A percentile compares a stretch with the other conserved stretches of the same genome.
phyloP scores from a whole-genome alignment of 2,797 vertebrate species.

The Alosa sapidissima region DNA sequence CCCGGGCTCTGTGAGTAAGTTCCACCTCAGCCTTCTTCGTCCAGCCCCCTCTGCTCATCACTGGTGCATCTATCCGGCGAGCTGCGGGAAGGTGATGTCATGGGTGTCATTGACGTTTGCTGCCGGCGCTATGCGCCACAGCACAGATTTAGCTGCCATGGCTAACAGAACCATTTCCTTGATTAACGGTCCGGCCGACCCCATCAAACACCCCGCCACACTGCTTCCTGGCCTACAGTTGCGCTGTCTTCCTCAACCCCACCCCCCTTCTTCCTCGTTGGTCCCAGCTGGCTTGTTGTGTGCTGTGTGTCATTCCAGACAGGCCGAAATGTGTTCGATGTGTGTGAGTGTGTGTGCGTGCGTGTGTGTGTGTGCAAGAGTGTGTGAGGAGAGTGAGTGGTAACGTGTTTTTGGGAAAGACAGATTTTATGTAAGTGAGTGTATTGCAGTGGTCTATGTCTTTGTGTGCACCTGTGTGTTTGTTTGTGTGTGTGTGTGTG shows the following conservation, averaged over 20 bases:
- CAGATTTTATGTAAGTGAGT: constrained; percentile 24
- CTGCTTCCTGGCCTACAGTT: constrained; percentile 49
- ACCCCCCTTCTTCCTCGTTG: constrained; percentile 28
- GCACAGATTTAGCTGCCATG: constrained; percentile 53
- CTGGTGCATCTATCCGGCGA: constrained; percentile 45
- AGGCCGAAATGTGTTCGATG: constrained; percentile 28
- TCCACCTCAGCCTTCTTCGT: constrained; percentile 46
- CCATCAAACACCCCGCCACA: constrained; percentile 50
- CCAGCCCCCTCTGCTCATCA: constrained; percentile 48
- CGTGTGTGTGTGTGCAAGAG: constrained; percentile 38
- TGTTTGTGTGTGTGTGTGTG: constrained; percentile 29
- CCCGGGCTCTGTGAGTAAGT: constrained; percentile 30
- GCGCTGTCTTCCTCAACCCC: constrained; percentile 1
- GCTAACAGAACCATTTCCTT: constrained; percentile 61
- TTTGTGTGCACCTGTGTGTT: constrained; percentile 29
- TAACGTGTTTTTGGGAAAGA: constrained; percentile 16
- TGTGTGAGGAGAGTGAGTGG: constrained; percentile 36
- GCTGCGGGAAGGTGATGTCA: constrained; percentile 49
- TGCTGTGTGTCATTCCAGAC: constrained; percentile 39
- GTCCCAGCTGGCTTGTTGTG: constrained; percentile 48
- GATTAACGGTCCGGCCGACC: constrained; percentile 57
- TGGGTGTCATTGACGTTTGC: constrained; percentile 46
- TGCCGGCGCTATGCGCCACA: constrained; percentile 45
- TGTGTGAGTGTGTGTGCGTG: constrained; percentile 40
- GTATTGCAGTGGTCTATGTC: constrained; percentile 22